phyloP scores from a whole-genome alignment of 2,888 invertebrate genomes.

The Argyresthia goedartella region DNA sequence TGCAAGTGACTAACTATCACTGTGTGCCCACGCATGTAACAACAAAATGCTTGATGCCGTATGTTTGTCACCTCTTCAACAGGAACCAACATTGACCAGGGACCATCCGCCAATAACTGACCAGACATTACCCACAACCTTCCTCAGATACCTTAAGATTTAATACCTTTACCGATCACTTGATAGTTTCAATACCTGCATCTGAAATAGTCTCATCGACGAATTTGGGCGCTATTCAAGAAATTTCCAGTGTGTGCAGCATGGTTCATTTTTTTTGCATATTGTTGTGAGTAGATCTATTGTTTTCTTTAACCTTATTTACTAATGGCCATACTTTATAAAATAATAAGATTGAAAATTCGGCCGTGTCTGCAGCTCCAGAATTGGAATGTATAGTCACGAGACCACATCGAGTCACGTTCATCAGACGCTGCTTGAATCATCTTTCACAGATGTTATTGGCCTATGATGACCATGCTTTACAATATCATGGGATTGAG shows the following conservation, averaged over 20 bases:
- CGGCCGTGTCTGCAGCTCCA: no score
- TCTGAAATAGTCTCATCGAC: background rate
- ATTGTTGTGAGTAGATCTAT: constrained; percentile 63
- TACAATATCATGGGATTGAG: no score
- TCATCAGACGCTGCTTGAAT: no score
- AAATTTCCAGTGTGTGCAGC: constrained; percentile 47
- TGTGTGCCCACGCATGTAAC: constrained; percentile 60
- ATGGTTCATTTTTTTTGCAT: constrained; percentile 64
- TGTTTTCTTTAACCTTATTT: constrained; percentile 15
- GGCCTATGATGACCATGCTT: no score
- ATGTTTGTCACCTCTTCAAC: constrained; percentile 49
- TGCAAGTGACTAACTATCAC: constrained; percentile 16
- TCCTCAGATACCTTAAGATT: constrained; percentile 8
- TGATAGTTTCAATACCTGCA: background rate
- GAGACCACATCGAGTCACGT: no score
- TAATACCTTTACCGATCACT: constrained; percentile 8
- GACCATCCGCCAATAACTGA: constrained; percentile 57
- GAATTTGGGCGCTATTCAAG: constrained; percentile 17
- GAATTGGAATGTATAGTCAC: no score
- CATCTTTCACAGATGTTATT: no score
- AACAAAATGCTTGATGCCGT: constrained; percentile 52
- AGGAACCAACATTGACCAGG: constrained; percentile 65
- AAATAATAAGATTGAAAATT: no score
- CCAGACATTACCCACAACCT: constrained; percentile 20
- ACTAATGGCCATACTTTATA: background rate